Evolutionary conservation across 1,140 invertebrate species (phyloP).

Genomic region (Catajapyx aquilonaris): DNA sequence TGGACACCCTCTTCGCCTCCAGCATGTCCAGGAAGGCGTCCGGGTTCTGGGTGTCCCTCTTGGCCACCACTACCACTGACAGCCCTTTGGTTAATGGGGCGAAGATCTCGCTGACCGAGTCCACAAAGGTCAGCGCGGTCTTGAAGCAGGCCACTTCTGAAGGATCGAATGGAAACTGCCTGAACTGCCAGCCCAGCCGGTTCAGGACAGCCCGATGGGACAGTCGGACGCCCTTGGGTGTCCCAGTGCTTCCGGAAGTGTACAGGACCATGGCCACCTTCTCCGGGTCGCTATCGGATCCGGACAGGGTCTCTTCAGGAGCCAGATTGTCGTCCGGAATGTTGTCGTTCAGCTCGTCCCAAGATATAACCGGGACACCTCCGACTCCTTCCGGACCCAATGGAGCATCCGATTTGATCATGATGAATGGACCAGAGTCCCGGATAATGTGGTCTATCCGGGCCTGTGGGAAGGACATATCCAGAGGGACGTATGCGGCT

Average conservation of each 20-base stretch:
- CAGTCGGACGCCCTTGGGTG: conserved; percentile 76
- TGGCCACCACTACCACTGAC: conserved; percentile 44
- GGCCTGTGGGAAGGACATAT: conserved; percentile 45
- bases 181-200: conserved; percentile 65
- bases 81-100: conserved; percentile 47
- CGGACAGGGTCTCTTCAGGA: background rate
- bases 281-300: conserved; percentile 3
- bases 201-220: conserved; percentile 58
- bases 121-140: conserved; percentile 70
- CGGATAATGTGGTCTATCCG: conserved; percentile 52
- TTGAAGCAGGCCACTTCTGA: conserved; percentile 52
- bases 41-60: conserved; percentile 46
- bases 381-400: background rate
- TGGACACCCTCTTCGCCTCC: conserved; percentile 44
- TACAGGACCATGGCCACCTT: conserved; percentile 54
- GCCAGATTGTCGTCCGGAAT: background rate
- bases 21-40: conserved; percentile 41
- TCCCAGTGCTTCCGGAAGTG: conserved; percentile 80
- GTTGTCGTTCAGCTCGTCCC: background rate
- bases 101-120: conserved; percentile 70
- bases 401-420: conserved; percentile 32
- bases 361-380: background rate
- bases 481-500: conserved; percentile 59
- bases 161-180: conserved; percentile 41
- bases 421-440: conserved; percentile 45